Conservation (phyloP, 2,888 invertebrate species). For the Acanthosepion pharaonis region DNA sequence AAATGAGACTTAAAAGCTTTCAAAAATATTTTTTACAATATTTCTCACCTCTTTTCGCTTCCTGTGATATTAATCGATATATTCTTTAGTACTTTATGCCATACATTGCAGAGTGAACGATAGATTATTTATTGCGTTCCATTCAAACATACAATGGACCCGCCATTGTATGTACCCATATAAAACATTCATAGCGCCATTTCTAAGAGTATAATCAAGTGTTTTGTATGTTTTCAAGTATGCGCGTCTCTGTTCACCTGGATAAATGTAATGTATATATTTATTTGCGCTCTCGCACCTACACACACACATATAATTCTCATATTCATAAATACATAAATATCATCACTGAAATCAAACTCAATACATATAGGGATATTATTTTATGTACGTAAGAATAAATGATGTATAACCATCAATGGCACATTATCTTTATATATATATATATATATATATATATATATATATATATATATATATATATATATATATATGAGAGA, state of each 20-base stretch:
- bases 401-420: too few species aligned
- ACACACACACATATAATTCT: neutral
- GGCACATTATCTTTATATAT: too few species aligned
- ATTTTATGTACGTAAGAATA: too few species aligned
- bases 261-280: neutral
- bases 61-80: conserved; percentile 33
- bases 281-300: neutral
- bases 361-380: too few species aligned
- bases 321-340: too few species aligned
- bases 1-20: neutral
- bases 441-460: too few species aligned
- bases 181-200: too few species aligned
- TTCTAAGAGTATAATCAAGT: neutral
- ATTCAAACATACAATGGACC: neutral
- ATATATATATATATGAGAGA: too few species aligned
- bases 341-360: too few species aligned
- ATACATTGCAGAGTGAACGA: neutral
- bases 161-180: too few species aligned
- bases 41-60: neutral
- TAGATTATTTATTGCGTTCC: neutral
- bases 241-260: neutral
- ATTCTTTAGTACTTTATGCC: neutral
- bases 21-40: too few species aligned
- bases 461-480: too few species aligned
- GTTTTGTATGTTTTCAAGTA: neutral